Percentiles rank a stretch among this genome's conserved stretches.
Evolutionary conservation across 53 echinoderm and acorn worm species (phyloP).

Genomic region (Patiria pectinifera): DNA sequence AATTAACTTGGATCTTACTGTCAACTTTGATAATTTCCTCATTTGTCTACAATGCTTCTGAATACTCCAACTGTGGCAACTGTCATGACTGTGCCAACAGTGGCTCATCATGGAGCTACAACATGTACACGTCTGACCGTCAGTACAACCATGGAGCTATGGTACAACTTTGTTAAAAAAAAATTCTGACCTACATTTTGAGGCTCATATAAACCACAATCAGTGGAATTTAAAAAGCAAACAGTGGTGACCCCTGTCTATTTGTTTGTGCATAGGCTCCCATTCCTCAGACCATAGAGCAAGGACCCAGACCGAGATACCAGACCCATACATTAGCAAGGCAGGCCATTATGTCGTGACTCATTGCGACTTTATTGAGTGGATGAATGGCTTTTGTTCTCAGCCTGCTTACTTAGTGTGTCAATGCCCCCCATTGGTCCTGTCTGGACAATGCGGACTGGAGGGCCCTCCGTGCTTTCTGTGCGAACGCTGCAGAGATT

Average conservation of each 20-base stretch:
- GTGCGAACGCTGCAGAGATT: neutral
- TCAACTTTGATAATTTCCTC: too few species aligned
- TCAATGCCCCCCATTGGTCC: conserved; percentile 43
- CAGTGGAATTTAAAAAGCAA: neutral
- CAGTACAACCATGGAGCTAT: too few species aligned
- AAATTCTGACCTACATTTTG: neutral
- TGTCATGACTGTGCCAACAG: too few species aligned
- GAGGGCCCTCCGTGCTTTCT: neutral
- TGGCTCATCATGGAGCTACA: too few species aligned
- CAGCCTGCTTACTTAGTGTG: conserved; percentile 48
- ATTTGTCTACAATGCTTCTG: too few species aligned
- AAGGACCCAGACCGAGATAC: too few species aligned
- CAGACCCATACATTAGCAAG: neutral
- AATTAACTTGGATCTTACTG: too few species aligned
- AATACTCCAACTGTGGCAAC: too few species aligned
- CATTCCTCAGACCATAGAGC: neutral
- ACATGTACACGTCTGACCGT: too few species aligned
- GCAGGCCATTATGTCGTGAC: conserved; percentile 8
- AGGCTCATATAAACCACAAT: neutral
- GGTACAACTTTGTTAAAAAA: neutral
- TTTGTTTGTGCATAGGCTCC: neutral
- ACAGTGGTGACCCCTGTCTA: neutral
- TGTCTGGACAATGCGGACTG: conserved; percentile 45
- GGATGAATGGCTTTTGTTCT: conserved; percentile 49
- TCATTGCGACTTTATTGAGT: conserved; percentile 6